These are phyloP conservation scores for Athripsodes cinereus DNA, from an alignment of 2,888 invertebrate genomes.

Conservation along the genomic window DNA sequence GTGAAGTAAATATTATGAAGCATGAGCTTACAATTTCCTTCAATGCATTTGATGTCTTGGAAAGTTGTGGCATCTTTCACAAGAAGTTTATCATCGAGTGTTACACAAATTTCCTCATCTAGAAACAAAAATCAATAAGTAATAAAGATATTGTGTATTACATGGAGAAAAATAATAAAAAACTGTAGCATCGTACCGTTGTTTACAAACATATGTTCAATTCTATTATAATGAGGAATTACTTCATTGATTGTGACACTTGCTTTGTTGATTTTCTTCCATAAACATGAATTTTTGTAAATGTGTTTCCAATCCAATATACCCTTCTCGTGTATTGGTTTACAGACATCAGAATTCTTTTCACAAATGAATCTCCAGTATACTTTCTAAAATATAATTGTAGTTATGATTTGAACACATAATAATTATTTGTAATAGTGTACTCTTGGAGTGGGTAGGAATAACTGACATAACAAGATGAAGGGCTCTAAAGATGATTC, in stretches of 20 bases:
- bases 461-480: no score
- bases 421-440: no score
- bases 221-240: neutral
- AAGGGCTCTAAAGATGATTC: no score
- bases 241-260: neutral
- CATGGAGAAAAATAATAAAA: no score
- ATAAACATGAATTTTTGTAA: constrained; percentile 18
- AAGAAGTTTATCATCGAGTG: neutral
- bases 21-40: neutral
- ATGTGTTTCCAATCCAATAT: constrained; percentile 10
- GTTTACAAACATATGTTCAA: neutral
- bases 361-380: constrained; percentile 17
- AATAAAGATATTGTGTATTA: no score
- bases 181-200: neutral
- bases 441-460: no score
- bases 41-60: neutral
- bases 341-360: constrained; percentile 12
- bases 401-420: no score
- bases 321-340: constrained; percentile 15
- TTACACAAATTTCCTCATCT: neutral
- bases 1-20: no score
- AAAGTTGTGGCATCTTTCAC: neutral
- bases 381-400: constrained; percentile 15
- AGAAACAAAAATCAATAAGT: neutral
- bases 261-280: constrained; percentile 17